Percentiles rank a stretch among this genome's conserved stretches.
Evolutionary conservation across 1,140 invertebrate genomes (phyloP).

Genomic region (Pseudomyrmex dendroicus): DNA sequence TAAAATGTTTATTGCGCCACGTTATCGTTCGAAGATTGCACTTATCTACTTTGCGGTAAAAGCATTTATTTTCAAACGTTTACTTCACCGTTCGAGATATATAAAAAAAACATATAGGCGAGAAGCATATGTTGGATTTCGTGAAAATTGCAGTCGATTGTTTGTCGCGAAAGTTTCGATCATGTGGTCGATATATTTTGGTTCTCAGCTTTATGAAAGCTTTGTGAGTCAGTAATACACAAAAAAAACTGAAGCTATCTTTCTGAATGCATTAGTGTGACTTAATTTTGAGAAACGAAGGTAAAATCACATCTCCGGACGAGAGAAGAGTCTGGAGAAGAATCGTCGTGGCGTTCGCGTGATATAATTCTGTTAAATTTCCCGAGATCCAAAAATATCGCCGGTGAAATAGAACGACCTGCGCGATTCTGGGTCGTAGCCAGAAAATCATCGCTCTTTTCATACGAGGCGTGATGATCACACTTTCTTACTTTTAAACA

Average conservation of each 20-base stretch:
- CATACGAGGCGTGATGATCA: slow-evolving; percentile 20
- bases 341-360: background rate
- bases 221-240: too few relatives aligned
- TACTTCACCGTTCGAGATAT: background rate
- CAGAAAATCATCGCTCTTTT: slow-evolving; percentile 40
- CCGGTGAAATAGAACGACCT: slow-evolving; percentile 35
- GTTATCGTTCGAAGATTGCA: slow-evolving; percentile 2
- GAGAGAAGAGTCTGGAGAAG: background rate
- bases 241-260: background rate
- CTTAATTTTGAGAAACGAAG: slow-evolving; percentile 38
- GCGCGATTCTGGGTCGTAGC: slow-evolving; percentile 22
- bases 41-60: background rate
- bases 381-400: slow-evolving; percentile 64
- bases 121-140: background rate
- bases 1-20: too few relatives aligned
- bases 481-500: slow-evolving; percentile 25
- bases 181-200: background rate
- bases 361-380: slow-evolving; percentile 36
- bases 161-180: slow-evolving; percentile 38
- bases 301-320: slow-evolving; percentile 24
- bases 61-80: background rate
- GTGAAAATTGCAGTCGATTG: slow-evolving; percentile 51
- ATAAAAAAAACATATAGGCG: background rate
- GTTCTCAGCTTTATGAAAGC: too few relatives aligned
- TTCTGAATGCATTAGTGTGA: slow-evolving; percentile 6